Evolutionary conservation across 1,140 invertebrate species (phyloP), one percentile per base, ranked within the genome.

Genomic region (Zaprionus lachaisei): DNA sequence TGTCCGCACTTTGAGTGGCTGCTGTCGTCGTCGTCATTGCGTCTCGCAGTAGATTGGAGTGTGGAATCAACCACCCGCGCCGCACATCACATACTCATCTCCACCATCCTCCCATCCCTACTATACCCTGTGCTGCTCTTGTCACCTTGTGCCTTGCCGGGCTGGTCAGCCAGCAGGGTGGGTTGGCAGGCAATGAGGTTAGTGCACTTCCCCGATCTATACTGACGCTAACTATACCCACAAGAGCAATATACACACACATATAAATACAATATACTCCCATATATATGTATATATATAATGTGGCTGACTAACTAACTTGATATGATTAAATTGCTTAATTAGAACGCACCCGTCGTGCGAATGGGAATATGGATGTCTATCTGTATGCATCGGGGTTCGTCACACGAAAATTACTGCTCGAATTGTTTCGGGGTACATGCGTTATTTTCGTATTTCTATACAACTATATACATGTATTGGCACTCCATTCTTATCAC

Each of bases 271-370:
- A 15, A 41, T n/a, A 49, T 17, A 49, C 44, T 49, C 1, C 7
- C 17, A 20, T 22, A 44, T 61, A 17, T 22, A 22, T 17, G 28
- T 24, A 24, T 26, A 26, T 37, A 31, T 31, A 7, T 17, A 28
- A 61, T 34, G 31, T 34, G 31, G 2, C 9, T 5, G 38, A 41
- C 37, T 47, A 28, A 51, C 67, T 71, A 67, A 77, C 81, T 76
- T 67, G 11, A 49, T 72, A 66, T 73, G 77, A 83, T 83, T 72
- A 83, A 86, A 86, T 78, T 83, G 62, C 80, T 87, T 85, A 79
- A 86, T 84, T 84, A 81, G 82, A 69, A 56, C 26, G 34, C 41
- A 57, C 24, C 15, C 41, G 31, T 34, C 31, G 31, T 37, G 37
- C 22, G 34, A 67, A 12, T 22, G 60, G 24, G 22, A 66, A 51